Conservation (phyloP, 2,113 vertebrate genomes). For the Corythoichthys haematopterus region DNA sequence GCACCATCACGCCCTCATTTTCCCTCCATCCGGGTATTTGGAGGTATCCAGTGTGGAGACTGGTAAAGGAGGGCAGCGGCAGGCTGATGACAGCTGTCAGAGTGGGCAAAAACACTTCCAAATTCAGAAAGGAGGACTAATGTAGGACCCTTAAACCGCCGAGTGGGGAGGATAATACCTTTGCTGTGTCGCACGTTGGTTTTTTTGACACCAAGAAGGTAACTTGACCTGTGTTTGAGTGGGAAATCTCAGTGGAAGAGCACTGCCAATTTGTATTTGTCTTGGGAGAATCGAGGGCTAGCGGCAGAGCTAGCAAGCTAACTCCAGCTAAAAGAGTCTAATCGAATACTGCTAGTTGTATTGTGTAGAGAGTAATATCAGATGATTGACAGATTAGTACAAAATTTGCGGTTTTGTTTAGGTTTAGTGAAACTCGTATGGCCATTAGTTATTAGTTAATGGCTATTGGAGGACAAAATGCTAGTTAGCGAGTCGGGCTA, state of each 20-base stretch:
- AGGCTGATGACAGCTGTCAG: constrained; percentile 70
- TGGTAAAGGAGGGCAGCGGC: constrained; percentile 39
- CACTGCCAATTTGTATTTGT: constrained; percentile 49
- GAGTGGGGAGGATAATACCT: constrained; percentile 14
- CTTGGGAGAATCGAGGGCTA: constrained; percentile 40
- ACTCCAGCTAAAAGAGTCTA: constrained; percentile 20
- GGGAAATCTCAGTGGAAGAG: constrained; percentile 26
- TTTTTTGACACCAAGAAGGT: constrained; percentile 35
- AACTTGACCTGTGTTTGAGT: constrained; percentile 10
- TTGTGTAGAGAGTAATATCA: neutral
- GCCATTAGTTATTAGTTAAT: constrained; percentile 16
- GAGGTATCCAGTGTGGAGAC: constrained; percentile 38
- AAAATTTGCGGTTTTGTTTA: neutral
- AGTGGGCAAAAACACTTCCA: constrained; percentile 52
- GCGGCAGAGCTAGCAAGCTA: constrained; percentile 49
- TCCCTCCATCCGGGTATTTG: constrained; percentile 59
- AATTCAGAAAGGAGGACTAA: constrained; percentile 32
- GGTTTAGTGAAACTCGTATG: neutral
- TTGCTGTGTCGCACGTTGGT: constrained; percentile 6
- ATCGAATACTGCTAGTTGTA: neutral
- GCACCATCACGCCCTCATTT: constrained; percentile 55
- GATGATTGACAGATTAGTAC: neutral
- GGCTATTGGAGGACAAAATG: constrained; percentile 19
- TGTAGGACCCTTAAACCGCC: constrained; percentile 37
- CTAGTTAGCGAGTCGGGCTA: constrained; percentile 43